Base-by-base conservation (phyloP, 2,113 vertebrate species). In the Stegastes partitus region DNA sequence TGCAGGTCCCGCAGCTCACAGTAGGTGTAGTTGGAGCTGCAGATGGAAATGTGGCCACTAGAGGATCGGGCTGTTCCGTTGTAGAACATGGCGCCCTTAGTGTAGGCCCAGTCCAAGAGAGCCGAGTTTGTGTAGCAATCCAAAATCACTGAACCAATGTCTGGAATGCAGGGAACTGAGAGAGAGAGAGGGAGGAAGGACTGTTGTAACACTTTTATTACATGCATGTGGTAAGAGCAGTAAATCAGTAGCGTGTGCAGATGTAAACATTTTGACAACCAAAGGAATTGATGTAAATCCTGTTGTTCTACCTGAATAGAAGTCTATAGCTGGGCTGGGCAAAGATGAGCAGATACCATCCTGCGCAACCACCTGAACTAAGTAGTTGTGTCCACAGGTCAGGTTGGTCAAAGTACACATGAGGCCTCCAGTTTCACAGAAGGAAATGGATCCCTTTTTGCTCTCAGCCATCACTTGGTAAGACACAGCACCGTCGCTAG, bases 101-200 rank as follows among this genome's bases (percentile, higher is more conserved):
- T 37, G 0, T 56, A 63, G 44, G 11, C 16, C 94, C 94, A 95
- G 8, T 87, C 69, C 69, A 94, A 15, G 45, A 91, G 74, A 14
- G 77, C 57, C 0, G 90, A 91, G 85, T 91, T 77, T 15, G 88
- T 91, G 77, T 23, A 69, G 81, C 95, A 95, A 70, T 95, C 93
- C 68, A 94, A 53, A 37, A 82, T 26, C 57, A 76, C 74, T 1
- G 47, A 74, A 49, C 37, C 76, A 6, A 87, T 88, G 1, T 28
- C 7, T 0, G 94, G 93, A 5, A 53, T 89, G 82, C 95, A 95
- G 49, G 94, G 94, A 70, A 86, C 95, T 95, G 68, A 64, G 47
- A 23, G 23, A 37, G 23, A 37, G 9, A 16, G 39, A 56, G 23
- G 14, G 15, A 34, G 23, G 1, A 61, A 53, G 39, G 39, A 42